A percentile compares a stretch with the other conserved stretches of the same genome.
These are phyloP conservation scores for Euspilapteryx auroguttella DNA, from an alignment of 2,888 invertebrate genomes.

Conservation along the genomic window DNA sequence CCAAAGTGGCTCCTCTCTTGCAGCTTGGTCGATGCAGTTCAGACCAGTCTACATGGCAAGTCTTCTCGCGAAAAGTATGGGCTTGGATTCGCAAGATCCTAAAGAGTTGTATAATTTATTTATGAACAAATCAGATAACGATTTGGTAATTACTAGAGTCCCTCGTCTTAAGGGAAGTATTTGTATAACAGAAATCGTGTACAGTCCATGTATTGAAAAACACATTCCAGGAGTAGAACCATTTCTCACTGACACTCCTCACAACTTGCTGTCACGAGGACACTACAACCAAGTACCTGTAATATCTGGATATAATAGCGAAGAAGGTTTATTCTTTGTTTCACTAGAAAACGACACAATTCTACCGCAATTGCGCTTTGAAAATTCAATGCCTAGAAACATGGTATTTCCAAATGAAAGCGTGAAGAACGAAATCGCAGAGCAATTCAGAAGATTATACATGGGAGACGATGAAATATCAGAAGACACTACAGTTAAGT, in stretches of 20 bases:
- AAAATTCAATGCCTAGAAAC: conserved; percentile 30
- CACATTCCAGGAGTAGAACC: conserved; percentile 29
- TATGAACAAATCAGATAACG: conserved; percentile 22
- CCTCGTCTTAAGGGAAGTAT: conserved; percentile 19
- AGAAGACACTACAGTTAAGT: conserved; percentile 18
- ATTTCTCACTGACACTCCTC: conserved; percentile 28
- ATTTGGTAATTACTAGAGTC: conserved; percentile 15
- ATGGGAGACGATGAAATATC: conserved; percentile 24
- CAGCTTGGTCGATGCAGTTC: conserved; percentile 31
- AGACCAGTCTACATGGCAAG: conserved; percentile 28
- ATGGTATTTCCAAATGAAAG: conserved; percentile 18
- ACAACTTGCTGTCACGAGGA: conserved; percentile 20
- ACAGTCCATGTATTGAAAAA: conserved; percentile 28
- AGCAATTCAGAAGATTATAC: conserved; percentile 27
- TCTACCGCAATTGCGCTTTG: conserved; percentile 18
- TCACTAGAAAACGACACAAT: conserved; percentile 24
- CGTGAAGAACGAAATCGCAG: conserved; percentile 15
- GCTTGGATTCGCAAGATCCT: conserved; percentile 21
- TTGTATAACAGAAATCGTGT: conserved; percentile 24
- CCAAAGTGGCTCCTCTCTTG: conserved; percentile 35
- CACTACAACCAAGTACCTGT: conserved; percentile 32
- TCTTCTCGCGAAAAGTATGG: conserved; percentile 27
- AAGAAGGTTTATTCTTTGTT: conserved; percentile 29
- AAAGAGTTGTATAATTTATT: conserved; percentile 25
- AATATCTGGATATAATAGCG: conserved; percentile 26